Conservation (phyloP, 2,113 vertebrate genomes). For the Psophia crepitans region DNA sequence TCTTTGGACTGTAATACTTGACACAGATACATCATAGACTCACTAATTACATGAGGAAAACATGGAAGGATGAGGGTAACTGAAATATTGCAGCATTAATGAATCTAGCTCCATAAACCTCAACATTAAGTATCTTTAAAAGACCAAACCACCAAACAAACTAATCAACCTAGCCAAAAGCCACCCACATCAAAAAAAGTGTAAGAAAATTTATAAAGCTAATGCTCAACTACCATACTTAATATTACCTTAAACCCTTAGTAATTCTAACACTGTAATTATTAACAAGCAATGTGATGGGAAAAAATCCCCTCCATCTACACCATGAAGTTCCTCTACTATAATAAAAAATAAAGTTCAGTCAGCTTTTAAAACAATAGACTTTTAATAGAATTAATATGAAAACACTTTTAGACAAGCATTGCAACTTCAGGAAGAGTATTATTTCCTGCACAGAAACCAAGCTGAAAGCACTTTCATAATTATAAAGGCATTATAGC, state of each 20-base stretch:
- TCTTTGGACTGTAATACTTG: neutral
- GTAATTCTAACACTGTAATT: neutral
- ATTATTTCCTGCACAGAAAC: neutral
- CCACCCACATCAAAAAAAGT: too few species aligned
- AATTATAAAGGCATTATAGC: neutral
- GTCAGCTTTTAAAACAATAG: neutral
- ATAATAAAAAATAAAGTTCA: neutral
- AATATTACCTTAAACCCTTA: neutral
- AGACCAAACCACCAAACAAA: too few species aligned
- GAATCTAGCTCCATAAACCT: neutral
- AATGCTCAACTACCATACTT: neutral
- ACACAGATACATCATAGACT: neutral
- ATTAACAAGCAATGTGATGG: neutral
- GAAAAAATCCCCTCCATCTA: neutral
- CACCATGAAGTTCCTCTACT: neutral
- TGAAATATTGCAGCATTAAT: neutral
- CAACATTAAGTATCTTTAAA: too few species aligned
- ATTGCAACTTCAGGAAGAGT: neutral
- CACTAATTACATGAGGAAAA: neutral
- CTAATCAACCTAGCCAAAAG: too few species aligned
- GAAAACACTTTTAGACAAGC: neutral
- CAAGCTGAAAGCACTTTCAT: neutral
- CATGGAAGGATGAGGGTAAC: accelerated
- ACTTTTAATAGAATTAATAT: neutral
- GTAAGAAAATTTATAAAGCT: neutral